Conservation (phyloP, 2,888 invertebrate genomes). For the Harmothoe impar region DNA sequence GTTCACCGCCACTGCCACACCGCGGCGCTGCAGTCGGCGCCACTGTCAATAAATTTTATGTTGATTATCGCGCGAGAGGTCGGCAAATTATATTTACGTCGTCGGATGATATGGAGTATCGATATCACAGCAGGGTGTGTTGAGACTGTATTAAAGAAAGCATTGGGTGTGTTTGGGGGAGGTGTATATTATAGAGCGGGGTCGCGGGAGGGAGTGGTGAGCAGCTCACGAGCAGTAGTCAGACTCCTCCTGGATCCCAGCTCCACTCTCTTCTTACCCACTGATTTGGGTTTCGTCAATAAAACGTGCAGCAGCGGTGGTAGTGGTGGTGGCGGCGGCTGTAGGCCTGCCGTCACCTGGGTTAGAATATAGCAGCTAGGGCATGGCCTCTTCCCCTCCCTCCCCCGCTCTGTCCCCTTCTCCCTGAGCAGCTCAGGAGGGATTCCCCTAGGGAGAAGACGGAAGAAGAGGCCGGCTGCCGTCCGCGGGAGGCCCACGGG, state of each 20-base stretch:
- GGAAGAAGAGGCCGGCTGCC: too few relatives aligned
- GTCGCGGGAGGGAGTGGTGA: neutral
- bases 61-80: constrained; percentile 53
- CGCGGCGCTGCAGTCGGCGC: constrained; percentile 35
- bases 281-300: constrained; percentile 48
- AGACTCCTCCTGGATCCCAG: neutral
- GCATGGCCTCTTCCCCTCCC: too few relatives aligned
- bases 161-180: neutral
- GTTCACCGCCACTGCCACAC: neutral
- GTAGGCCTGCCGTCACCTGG: neutral
- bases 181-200: neutral
- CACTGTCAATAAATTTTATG: constrained; percentile 56
- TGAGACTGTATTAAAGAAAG: neutral
- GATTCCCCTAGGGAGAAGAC: too few relatives aligned
- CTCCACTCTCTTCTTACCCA: neutral
- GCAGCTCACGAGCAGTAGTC: neutral
- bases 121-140: neutral
- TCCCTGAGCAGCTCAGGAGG: too few relatives aligned
- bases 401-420: too few relatives aligned
- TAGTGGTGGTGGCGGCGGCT: neutral
- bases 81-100: constrained; percentile 53
- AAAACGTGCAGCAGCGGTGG: neutral
- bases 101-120: constrained; percentile 33
- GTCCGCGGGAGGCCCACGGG: neutral
- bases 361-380: too few relatives aligned